Percentiles rank a stretch among this genome's conserved stretches.
Conservation (phyloP, 2,888 invertebrate genomes). For the Acronicta leporina region DNA sequence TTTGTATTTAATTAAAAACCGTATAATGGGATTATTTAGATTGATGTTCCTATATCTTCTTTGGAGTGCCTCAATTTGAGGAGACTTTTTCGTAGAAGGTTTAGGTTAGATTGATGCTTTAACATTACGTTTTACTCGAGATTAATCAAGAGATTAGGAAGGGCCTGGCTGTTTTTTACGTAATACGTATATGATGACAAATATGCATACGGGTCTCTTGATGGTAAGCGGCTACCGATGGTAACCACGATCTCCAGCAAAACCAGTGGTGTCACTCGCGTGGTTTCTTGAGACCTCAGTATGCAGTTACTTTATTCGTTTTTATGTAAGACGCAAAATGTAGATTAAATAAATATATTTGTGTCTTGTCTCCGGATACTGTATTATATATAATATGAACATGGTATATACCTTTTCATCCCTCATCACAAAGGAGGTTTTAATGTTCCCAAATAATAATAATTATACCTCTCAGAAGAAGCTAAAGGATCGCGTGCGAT, state of each 20-base stretch:
- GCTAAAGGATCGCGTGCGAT: slow-evolving; percentile 28
- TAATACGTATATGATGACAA: not conserved
- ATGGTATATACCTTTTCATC: not conserved
- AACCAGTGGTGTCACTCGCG: too few relatives aligned
- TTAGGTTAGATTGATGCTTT: not conserved
- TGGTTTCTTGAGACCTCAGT: too few relatives aligned
- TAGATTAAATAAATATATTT: too few relatives aligned
- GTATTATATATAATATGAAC: too few relatives aligned
- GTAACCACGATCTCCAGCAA: too few relatives aligned
- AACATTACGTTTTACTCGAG: not conserved
- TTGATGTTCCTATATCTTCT: not conserved
- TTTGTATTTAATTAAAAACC: slow-evolving; percentile 17
- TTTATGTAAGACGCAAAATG: too few relatives aligned
- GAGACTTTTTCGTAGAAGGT: not conserved
- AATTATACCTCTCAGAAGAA: slow-evolving; percentile 7
- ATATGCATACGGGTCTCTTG: too few relatives aligned
- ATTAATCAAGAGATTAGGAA: not conserved
- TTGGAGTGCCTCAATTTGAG: not conserved
- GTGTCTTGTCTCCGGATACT: too few relatives aligned
- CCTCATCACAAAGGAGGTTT: slow-evolving; percentile 1
- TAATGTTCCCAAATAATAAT: not conserved
- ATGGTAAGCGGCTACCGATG: too few relatives aligned
- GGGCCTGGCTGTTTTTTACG: not conserved
- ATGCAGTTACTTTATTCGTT: too few relatives aligned
- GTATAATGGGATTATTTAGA: not conserved